Conservation (phyloP, 2,797 vertebrate genomes). For the Argyrosomus regius region DNA sequence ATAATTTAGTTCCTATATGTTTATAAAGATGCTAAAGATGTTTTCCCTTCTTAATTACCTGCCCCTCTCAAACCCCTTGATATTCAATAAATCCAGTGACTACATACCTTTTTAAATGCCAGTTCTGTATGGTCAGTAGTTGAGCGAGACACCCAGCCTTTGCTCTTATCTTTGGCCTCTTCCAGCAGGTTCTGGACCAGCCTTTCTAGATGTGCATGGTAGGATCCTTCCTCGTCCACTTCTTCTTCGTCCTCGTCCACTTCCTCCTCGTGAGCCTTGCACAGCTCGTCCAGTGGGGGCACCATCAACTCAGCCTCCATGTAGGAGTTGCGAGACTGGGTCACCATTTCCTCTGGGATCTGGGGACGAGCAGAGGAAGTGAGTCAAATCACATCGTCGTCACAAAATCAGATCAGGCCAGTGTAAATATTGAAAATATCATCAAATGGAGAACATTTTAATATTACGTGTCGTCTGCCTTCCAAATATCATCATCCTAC, state of each 20-base stretch:
- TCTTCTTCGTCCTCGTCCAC: slow-evolving; percentile 76
- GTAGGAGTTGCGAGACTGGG: slow-evolving; percentile 92
- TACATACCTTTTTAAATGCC: slow-evolving; percentile 91
- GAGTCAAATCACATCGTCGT: slow-evolving; percentile 2
- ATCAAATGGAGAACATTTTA: not conserved
- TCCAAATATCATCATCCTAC: not conserved
- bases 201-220: slow-evolving; percentile 87
- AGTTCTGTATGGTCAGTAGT: slow-evolving; percentile 89
- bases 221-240: slow-evolving; percentile 85
- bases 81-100: not conserved
- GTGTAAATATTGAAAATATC: not conserved
- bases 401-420: slow-evolving; percentile 8
- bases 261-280: slow-evolving; percentile 86
- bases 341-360: slow-evolving; percentile 92
- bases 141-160: slow-evolving; percentile 90
- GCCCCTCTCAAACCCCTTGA: not conserved
- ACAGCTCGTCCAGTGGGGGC: slow-evolving; percentile 89
- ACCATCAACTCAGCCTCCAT: slow-evolving; percentile 89
- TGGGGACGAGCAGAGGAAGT: slow-evolving; percentile 65
- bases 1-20: not conserved
- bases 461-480: not conserved
- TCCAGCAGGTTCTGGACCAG: slow-evolving; percentile 90
- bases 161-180: slow-evolving; percentile 93
- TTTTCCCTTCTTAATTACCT: not conserved
- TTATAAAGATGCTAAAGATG: not conserved